These are phyloP conservation scores for Xenus cinereus DNA, from an alignment of 2,113 vertebrate species.

Conservation along the genomic window DNA sequence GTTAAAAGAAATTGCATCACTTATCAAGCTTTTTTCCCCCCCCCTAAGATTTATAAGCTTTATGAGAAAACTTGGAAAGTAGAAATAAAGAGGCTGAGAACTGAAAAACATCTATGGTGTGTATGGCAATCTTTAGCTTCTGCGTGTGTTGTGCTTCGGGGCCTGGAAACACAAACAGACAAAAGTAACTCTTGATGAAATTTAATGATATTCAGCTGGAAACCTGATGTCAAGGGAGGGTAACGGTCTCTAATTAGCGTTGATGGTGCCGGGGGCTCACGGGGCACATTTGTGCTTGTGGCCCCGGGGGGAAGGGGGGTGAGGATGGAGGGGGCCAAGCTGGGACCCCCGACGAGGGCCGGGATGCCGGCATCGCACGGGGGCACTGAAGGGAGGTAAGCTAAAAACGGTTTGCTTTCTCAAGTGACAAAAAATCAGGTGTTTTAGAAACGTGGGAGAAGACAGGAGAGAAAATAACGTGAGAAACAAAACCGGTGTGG, in stretches of 20 bases:
- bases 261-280: background rate
- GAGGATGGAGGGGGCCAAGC: background rate
- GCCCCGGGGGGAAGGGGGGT: no score
- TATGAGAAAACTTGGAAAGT: background rate
- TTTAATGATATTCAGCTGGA: background rate
- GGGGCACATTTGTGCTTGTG: background rate
- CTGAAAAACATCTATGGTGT: background rate
- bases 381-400: background rate
- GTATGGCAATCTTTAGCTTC: accelerated
- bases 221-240: accelerated
- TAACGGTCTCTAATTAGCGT: background rate
- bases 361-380: accelerated
- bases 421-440: background rate
- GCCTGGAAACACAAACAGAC: background rate
- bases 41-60: background rate
- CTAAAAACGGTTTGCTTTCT: background rate
- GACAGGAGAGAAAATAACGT: background rate
- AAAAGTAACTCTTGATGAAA: background rate
- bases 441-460: background rate
- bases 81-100: background rate
- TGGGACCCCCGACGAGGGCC: no score
- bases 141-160: background rate
- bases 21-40: background rate
- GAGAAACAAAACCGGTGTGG: background rate
- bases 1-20: background rate